Evolutionary conservation across 2,113 vertebrate species (phyloP).

Genomic region (Electrona antarctica): DNA sequence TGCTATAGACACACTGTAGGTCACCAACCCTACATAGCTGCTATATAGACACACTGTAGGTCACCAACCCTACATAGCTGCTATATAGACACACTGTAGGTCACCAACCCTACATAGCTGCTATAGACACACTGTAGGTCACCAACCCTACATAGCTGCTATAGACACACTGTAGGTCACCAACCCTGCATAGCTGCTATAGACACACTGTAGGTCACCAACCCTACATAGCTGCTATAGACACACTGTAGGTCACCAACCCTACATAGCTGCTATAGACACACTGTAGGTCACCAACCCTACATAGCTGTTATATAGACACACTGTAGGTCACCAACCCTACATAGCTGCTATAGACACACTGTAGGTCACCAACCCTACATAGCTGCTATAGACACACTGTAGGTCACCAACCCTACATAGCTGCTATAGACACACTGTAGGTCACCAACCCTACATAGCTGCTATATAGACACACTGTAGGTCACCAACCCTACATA

Average conservation of each 20-base stretch:
- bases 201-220: constrained; percentile 37
- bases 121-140: constrained; percentile 32
- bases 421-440: constrained; percentile 19
- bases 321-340: constrained; percentile 38
- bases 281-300: constrained; percentile 38
- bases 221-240: background rate
- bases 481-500: constrained; percentile 12
- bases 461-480: constrained; percentile 25
- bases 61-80: background rate
- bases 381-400: constrained; percentile 19
- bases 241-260: constrained; percentile 40
- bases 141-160: background rate
- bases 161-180: constrained; percentile 32
- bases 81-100: constrained; percentile 35
- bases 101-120: background rate
- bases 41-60: constrained; percentile 35
- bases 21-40: background rate
- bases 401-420: constrained; percentile 16
- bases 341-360: constrained; percentile 3
- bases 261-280: background rate
- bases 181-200: background rate
- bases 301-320: background rate
- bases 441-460: constrained; percentile 12
- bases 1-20: constrained; percentile 32
- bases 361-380: constrained; percentile 26